A percentile compares a stretch with the other conserved stretches of the same genome.
These are phyloP conservation scores for Latrodectus hesperus DNA, from an alignment of 2,888 invertebrate genomes.

Conservation along the genomic window DNA sequence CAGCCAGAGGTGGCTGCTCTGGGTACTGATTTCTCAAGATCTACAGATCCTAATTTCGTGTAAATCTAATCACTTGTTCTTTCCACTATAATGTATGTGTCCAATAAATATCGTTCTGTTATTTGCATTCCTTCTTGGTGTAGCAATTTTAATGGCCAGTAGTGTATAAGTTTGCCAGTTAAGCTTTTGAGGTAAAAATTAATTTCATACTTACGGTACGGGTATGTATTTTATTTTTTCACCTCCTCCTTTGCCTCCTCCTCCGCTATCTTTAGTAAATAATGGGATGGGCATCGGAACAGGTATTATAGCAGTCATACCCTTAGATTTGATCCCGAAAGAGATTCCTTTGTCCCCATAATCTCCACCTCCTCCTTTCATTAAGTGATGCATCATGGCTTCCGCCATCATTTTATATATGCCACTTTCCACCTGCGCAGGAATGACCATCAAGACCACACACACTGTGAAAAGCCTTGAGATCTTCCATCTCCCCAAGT, in stretches of 20 bases:
- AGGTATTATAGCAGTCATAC: slow-evolving; percentile 66
- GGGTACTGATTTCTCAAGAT: no score
- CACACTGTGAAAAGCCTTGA: neutral
- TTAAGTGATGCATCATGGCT: slow-evolving; percentile 43
- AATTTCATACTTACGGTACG: slow-evolving; percentile 46
- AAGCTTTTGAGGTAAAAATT: no score
- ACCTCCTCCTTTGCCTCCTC: slow-evolving; percentile 28
- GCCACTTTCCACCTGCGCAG: neutral
- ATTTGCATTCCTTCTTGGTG: no score
- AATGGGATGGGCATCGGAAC: slow-evolving; percentile 54
- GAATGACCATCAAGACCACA: neutral
- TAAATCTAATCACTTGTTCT: no score
- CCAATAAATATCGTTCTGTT: no score
- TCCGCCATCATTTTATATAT: slow-evolving; percentile 63
- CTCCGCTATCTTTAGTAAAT: slow-evolving; percentile 58
- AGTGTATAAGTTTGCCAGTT: no score
- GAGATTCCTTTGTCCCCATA: slow-evolving; percentile 43
- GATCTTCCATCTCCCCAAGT: neutral
- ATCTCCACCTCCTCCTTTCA: slow-evolving; percentile 7
- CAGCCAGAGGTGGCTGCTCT: no score
- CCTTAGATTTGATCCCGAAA: slow-evolving; percentile 53
- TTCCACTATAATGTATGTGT: no score
- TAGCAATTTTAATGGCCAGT: no score
- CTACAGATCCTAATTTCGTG: no score
- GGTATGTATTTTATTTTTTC: slow-evolving; percentile 61